A percentile compares a stretch with the other conserved stretches of the same genome.
Conservation (phyloP, 2,888 invertebrate species). For the Aporophyla nigra region DNA sequence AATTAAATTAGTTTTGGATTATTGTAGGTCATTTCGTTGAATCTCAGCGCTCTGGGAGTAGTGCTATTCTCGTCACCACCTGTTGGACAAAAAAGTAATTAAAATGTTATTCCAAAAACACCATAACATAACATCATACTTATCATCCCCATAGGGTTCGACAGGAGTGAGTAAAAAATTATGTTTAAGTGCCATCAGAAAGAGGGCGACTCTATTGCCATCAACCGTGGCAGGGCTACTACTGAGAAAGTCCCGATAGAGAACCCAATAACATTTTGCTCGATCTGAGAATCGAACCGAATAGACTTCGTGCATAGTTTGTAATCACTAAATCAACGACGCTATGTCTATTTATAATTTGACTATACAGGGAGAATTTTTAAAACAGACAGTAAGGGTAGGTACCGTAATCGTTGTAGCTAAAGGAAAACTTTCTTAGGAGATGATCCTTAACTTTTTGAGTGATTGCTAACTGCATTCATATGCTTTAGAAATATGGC, state of each 20-base stretch:
- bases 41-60: neutral
- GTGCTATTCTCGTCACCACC: neutral
- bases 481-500: neutral
- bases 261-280: too few relatives aligned
- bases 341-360: neutral
- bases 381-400: neutral
- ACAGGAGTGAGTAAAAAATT: too few relatives aligned
- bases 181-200: too few relatives aligned
- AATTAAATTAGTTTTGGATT: conserved; percentile 52
- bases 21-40: conserved; percentile 22
- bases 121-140: too few relatives aligned
- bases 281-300: too few relatives aligned
- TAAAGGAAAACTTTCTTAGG: neutral
- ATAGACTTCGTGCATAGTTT: too few relatives aligned
- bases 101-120: neutral
- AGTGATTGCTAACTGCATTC: neutral
- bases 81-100: conserved; percentile 16
- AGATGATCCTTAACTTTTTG: neutral
- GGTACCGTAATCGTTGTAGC: neutral
- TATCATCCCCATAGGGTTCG: too few relatives aligned
- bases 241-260: too few relatives aligned
- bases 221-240: too few relatives aligned
- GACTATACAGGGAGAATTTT: neutral
- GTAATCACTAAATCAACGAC: too few relatives aligned
- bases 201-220: too few relatives aligned